Conservation (phyloP, 2,113 vertebrate species). For the Solea senegalensis region DNA sequence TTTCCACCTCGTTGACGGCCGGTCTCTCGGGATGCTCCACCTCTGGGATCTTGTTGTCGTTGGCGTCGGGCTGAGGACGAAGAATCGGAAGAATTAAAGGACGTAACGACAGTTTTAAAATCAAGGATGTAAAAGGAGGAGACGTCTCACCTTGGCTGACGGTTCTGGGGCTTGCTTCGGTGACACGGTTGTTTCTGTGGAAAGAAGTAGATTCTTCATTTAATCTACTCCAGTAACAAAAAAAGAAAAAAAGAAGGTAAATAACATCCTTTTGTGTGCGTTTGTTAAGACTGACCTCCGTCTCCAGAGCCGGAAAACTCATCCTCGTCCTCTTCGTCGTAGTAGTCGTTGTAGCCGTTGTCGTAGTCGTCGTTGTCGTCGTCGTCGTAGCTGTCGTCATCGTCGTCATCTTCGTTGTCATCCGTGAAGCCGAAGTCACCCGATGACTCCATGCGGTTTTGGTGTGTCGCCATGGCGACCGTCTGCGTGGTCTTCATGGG, state of each 20-base stretch:
- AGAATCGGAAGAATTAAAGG: background rate
- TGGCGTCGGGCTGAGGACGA: conserved; percentile 43
- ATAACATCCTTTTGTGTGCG: too few species aligned
- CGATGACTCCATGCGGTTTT: conserved; percentile 48
- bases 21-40: conserved; percentile 37
- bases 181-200: conserved; percentile 1
- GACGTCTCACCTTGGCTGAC: conserved; percentile 53
- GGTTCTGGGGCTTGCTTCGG: conserved; percentile 1
- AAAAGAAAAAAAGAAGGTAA: background rate
- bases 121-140: background rate
- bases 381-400: conserved; percentile 49
- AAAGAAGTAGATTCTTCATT: conserved; percentile 11
- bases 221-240: background rate
- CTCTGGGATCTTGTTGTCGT: conserved; percentile 84
- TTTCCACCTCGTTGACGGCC: conserved; percentile 55
- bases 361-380: conserved; percentile 40
- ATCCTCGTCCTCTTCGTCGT: conserved; percentile 38
- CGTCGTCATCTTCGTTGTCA: conserved; percentile 53
- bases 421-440: conserved; percentile 74
- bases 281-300: conserved; percentile 64
- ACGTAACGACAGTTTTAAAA: too few species aligned
- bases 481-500: conserved; percentile 68
- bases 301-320: conserved; percentile 89
- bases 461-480: background rate
- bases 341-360: conserved; percentile 10